phyloP scores from a whole-genome alignment of 2,113 vertebrate species.

The Dipodomys merriami region DNA sequence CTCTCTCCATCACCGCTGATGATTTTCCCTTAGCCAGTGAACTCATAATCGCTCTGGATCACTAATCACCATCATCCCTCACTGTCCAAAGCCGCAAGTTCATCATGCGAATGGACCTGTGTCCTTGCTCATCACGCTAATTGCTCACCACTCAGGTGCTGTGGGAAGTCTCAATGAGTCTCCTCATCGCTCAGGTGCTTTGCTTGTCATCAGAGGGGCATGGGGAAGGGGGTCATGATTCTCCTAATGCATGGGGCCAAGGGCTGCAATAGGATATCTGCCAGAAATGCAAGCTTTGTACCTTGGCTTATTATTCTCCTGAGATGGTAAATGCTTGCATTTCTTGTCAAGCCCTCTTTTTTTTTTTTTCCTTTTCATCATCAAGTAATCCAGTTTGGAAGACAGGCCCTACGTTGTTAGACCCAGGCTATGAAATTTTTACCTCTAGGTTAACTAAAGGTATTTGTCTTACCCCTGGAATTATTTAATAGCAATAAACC shows the following conservation, averaged over 20 bases:
- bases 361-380: neutral
- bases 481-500: conserved; percentile 12
- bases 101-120: conserved; percentile 54
- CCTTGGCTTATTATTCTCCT: neutral
- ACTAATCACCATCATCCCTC: conserved; percentile 83
- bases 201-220: fast-evolving
- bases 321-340: neutral
- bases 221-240: neutral
- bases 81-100: conserved; percentile 77
- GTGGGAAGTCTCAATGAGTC: neutral
- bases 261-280: neutral
- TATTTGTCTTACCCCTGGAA: neutral
- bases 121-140: conserved; percentile 79
- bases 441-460: conserved; percentile 1
- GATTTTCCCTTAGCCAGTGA: conserved; percentile 71
- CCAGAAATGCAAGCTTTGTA: neutral
- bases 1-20: conserved; percentile 77
- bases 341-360: neutral
- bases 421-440: conserved; percentile 23
- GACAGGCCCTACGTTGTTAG: neutral
- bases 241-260: neutral
- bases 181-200: neutral
- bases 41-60: conserved; percentile 82
- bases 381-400: neutral
- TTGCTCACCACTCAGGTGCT: conserved; percentile 52